Percentiles rank a stretch among this genome's conserved stretches.
phyloP scores from a whole-genome alignment of 2,113 vertebrate species.

The Sclerurus mexicanus region DNA sequence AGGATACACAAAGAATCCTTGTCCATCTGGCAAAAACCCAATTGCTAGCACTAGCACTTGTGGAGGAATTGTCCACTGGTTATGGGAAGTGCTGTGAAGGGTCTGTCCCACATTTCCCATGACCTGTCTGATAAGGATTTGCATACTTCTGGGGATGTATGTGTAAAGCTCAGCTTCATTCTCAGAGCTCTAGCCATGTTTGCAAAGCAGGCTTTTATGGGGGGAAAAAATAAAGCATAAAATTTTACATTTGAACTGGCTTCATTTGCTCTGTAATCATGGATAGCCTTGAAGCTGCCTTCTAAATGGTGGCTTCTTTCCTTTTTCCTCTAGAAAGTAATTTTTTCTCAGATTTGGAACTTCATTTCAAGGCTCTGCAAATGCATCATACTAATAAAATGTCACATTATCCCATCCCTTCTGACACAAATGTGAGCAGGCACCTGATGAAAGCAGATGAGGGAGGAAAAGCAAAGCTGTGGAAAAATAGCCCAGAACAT shows the following conservation, averaged over 20 bases:
- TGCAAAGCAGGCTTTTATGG: background rate
- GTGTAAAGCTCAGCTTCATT: background rate
- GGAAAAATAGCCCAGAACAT: background rate
- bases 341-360: conserved; percentile 1
- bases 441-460: conserved; percentile 22
- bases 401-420: conserved; percentile 13
- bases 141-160: background rate
- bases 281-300: background rate
- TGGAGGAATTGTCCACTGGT: background rate
- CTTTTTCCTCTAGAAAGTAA: background rate
- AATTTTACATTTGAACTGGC: background rate
- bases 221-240: background rate
- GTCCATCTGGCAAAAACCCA: background rate
- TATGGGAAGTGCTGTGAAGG: background rate
- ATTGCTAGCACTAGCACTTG: background rate
- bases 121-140: background rate
- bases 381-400: conserved; percentile 33
- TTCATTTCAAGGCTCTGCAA: conserved; percentile 31
- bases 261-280: background rate
- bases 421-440: background rate
- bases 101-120: background rate
- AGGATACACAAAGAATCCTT: background rate
- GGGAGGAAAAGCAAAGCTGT: background rate
- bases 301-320: background rate
- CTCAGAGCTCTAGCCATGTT: background rate